Evolutionary conservation across 2,797 vertebrate species (phyloP).

Genomic region (Podarcis siculus): DNA sequence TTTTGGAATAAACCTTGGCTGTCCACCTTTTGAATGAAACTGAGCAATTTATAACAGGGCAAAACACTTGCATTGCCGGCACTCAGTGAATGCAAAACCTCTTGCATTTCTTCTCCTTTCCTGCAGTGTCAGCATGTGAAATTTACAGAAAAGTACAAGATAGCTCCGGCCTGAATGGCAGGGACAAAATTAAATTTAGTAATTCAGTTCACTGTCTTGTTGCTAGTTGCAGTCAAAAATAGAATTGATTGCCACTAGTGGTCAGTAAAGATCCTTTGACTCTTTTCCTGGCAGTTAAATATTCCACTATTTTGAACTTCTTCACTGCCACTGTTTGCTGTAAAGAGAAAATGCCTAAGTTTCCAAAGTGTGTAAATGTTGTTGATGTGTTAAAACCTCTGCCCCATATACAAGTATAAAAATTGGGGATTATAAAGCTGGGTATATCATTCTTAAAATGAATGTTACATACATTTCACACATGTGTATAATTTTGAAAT

Average conservation of each 20-base stretch:
- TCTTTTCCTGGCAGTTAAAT: not conserved
- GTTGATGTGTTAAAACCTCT: not conserved
- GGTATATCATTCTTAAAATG: too few relatives aligned
- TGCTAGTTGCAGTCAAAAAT: not conserved
- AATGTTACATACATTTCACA: not conserved
- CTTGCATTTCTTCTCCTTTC: not conserved
- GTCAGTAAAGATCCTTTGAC: not conserved
- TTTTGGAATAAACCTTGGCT: not conserved
- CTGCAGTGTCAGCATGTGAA: not conserved
- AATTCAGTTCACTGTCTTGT: not conserved
- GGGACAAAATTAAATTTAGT: not conserved
- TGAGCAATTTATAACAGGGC: not conserved
- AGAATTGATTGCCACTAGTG: conserved; percentile 13
- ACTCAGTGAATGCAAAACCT: not conserved
- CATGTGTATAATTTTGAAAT: not conserved
- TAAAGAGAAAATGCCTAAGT: not conserved
- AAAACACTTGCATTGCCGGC: not conserved
- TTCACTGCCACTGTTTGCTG: not conserved
- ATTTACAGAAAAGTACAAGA: not conserved
- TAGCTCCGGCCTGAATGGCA: not conserved
- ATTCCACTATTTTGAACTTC: not conserved
- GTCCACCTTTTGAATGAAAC: not conserved
- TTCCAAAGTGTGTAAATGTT: not conserved
- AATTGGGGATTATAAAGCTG: too few relatives aligned
- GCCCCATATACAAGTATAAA: not conserved